Percentiles rank a stretch among this genome's conserved stretches.
Conservation (phyloP, 2,888 invertebrate genomes). For the Anagyrus pseudococci region DNA sequence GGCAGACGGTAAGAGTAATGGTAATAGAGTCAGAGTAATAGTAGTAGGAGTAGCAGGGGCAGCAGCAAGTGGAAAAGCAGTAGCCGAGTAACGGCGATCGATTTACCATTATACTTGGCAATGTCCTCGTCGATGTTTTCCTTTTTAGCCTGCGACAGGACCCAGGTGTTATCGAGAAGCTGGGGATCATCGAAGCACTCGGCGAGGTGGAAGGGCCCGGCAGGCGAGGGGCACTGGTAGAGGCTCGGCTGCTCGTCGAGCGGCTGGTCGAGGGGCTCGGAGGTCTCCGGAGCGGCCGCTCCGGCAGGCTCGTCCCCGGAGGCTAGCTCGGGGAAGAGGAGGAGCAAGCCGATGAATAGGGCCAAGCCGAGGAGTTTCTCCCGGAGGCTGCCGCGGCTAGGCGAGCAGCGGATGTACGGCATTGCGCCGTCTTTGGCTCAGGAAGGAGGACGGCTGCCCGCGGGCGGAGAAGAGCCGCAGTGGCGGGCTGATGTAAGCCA, state of each 20-base stretch:
- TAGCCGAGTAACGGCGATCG: too few species aligned
- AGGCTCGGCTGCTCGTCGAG: conserved; percentile 28
- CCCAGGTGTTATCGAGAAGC: conserved; percentile 81
- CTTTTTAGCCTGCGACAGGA: conserved; percentile 89
- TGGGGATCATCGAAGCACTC: conserved; percentile 86
- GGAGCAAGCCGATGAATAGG: neutral
- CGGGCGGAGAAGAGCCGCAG: neutral
- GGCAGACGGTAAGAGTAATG: too few species aligned
- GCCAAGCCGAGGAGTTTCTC: too few species aligned
- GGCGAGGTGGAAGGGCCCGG: conserved; percentile 73
- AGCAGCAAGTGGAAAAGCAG: too few species aligned
- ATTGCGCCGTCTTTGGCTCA: too few species aligned
- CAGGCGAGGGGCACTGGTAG: conserved; percentile 76
- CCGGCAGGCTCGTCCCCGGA: neutral
- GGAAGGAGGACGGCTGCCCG: neutral
- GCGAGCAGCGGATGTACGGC: too few species aligned
- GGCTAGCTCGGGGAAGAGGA: too few species aligned
- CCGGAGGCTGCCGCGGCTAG: too few species aligned
- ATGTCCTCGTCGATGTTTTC: conserved; percentile 86
- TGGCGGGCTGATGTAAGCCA: neutral
- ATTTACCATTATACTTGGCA: conserved; percentile 96
- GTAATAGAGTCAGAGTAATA: too few species aligned
- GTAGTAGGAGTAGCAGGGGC: too few species aligned
- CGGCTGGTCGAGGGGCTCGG: neutral
- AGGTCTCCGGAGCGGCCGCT: neutral